Evolutionary conservation across 2,797 vertebrate species (phyloP), one percentile per base, ranked within the genome.

Genomic region (Diplodus sargus): DNA sequence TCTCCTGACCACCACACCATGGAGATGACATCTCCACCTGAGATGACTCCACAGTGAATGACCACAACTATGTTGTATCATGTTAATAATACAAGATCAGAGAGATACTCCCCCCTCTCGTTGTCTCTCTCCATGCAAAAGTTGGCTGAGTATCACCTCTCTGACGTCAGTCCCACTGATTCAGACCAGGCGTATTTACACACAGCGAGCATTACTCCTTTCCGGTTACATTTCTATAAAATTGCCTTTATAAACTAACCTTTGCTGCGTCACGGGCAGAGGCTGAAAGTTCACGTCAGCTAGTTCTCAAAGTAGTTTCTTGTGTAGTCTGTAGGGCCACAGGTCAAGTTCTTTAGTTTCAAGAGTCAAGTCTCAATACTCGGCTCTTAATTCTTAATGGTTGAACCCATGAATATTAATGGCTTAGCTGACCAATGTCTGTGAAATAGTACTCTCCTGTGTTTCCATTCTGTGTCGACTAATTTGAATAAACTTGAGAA

Each of bases 381-480:
- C 72, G 2, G 49, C 61, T 85, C 74, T 93, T 91, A 92, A 92
- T 93, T 93, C 78, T 90, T 94, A 93, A 94, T 93, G 81, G 78
- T 53, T 20, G 22, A 63, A 74, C 12, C 59, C 9, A 90, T 94
- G 66, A 92, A 92, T 92, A 93, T 91, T 92, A 72, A 93, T 92
- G 85, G 17, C 25, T 57, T 49, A 66, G 66, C 83, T 80, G 86
- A 86, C 80, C 83, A 73, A 14, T 76, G 87, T 81, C 78, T 77
- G 66, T 79, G 81, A 90, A 83, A 87, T 4, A 61, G 20, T 72
- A 78, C 73, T 81, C 82, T 65, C 61, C 16, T n/a, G 73, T 74
- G 85, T 92, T 86, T 90, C 88, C 81, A 79, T 71, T 76, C 62
- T 58, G 8, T 64, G 61, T 75, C 16, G 7, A 64, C 68, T 85